Evolutionary conservation across 2,888 invertebrate genomes (phyloP).

Genomic region (Hypolimnas misippus): DNA sequence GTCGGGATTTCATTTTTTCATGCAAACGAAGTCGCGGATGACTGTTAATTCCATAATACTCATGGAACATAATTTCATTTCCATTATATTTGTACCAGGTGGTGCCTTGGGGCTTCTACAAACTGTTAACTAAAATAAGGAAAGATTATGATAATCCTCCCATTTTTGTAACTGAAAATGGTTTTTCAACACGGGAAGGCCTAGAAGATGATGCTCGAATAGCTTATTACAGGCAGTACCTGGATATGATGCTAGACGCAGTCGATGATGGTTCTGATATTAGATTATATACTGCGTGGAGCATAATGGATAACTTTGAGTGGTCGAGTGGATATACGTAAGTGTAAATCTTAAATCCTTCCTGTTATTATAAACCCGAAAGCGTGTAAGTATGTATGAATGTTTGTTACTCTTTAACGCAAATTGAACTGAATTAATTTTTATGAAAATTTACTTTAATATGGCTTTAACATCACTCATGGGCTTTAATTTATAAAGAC

Average conservation of each 20-base stretch:
- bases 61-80: too few species aligned
- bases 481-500: too few species aligned
- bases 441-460: too few species aligned
- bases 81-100: conserved; percentile 53
- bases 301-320: conserved; percentile 21
- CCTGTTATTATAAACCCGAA: not conserved
- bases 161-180: conserved; percentile 31
- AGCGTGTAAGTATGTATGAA: too few species aligned
- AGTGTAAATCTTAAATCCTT: too few species aligned
- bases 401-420: too few species aligned
- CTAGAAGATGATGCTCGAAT: conserved; percentile 12
- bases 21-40: too few species aligned
- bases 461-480: too few species aligned
- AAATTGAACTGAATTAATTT: too few species aligned
- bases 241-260: conserved; percentile 15
- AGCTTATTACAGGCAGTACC: not conserved
- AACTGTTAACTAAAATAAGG: conserved; percentile 72
- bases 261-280: conserved; percentile 11
- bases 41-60: too few species aligned
- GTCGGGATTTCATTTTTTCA: too few species aligned
- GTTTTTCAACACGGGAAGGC: conserved; percentile 8
- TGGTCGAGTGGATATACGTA: not conserved
- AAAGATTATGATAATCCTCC: conserved; percentile 53
- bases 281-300: conserved; percentile 15
- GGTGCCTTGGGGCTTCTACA: conserved; percentile 80